Conservation (phyloP, 2,113 vertebrate genomes). For the Notiomystis cincta region DNA sequence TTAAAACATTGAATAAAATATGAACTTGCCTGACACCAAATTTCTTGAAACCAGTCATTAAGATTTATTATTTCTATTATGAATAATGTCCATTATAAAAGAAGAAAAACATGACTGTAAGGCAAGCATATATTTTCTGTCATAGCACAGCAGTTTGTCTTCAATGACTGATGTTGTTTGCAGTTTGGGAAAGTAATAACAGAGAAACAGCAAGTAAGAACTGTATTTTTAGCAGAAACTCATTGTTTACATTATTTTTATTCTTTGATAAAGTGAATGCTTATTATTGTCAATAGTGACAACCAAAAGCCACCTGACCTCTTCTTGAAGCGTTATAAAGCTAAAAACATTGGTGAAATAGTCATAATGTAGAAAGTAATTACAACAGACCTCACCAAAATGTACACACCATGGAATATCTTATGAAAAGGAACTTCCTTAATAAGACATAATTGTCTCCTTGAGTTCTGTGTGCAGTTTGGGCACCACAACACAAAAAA, state of each 20-base stretch:
- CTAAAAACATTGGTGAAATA: background rate
- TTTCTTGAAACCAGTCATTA: conserved; percentile 48
- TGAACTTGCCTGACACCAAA: conserved; percentile 21
- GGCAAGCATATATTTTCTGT: conserved; percentile 65
- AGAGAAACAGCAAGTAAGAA: conserved; percentile 34
- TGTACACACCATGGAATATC: no score
- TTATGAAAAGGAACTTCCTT: background rate
- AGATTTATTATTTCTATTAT: conserved; percentile 64
- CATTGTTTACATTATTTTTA: background rate
- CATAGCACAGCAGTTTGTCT: conserved; percentile 62
- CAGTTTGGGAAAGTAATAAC: conserved; percentile 40
- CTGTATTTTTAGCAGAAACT: conserved; percentile 21
- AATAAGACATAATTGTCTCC: rapidly evolving
- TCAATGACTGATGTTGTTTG: conserved; percentile 61
- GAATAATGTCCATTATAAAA: conserved; percentile 62
- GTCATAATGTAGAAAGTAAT: background rate
- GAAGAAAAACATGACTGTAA: conserved; percentile 63
- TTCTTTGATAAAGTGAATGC: background rate
- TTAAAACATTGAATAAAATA: conserved; percentile 53
- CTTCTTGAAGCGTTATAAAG: background rate
- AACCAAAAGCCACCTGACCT: background rate
- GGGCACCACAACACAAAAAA: no score
- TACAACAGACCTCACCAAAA: background rate
- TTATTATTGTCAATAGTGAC: background rate
- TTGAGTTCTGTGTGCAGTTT: background rate